phyloP scores from a whole-genome alignment of 2,113 vertebrate species.

The Cyanoderma ruficeps region DNA sequence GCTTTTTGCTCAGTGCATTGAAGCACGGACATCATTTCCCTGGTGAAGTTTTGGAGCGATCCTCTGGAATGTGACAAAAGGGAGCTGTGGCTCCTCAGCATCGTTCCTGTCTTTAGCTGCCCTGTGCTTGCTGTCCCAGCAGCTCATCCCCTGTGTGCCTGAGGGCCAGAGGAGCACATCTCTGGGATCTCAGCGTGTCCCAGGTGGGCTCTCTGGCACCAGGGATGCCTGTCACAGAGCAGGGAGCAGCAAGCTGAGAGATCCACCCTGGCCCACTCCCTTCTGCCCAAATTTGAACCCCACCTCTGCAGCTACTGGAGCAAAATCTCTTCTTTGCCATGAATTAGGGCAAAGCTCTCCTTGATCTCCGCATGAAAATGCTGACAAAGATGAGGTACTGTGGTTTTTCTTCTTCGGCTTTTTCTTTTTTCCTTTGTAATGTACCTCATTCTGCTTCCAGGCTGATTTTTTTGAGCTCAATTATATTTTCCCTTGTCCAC shows the following conservation, averaged over 20 bases:
- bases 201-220: not conserved
- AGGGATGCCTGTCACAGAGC: not conserved
- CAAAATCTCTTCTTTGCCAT: not conserved
- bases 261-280: not conserved
- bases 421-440: not conserved
- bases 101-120: not conserved
- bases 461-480: not conserved
- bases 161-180: not conserved
- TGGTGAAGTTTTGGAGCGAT: not conserved
- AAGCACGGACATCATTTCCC: slow-evolving; percentile 20
- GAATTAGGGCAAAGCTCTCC: not conserved
- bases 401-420: not conserved
- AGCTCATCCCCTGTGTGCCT: not conserved
- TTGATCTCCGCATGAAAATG: not conserved
- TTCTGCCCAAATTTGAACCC: not conserved
- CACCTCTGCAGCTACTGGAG: not conserved
- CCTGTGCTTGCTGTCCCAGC: not conserved
- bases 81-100: not conserved
- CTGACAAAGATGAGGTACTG: not conserved
- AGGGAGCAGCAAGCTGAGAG: not conserved
- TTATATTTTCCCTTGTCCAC: not conserved
- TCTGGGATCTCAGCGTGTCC: accelerated
- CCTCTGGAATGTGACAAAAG: not conserved
- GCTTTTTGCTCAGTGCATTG: not conserved
- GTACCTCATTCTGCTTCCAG: not conserved